phyloP scores from a whole-genome alignment of 1,140 invertebrate genomes.

The Halyomorpha halys region DNA sequence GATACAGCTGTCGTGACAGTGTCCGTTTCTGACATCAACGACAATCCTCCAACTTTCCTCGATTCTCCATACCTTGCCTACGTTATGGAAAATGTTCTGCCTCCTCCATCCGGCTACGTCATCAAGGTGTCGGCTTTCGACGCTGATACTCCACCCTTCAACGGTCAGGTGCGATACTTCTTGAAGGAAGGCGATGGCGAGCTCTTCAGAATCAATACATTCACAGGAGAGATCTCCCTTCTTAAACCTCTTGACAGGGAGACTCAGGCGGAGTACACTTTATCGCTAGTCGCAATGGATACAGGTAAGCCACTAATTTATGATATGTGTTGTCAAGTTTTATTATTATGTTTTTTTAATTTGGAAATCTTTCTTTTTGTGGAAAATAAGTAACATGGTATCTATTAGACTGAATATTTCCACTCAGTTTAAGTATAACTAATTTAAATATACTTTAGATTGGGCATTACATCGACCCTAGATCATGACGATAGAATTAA shows the following conservation, averaged over 20 bases:
- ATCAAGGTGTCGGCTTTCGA: slow-evolving; percentile 75
- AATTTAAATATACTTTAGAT: too few relatives aligned
- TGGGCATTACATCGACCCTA: too few relatives aligned
- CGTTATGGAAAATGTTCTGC: slow-evolving; percentile 83
- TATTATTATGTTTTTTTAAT: too few relatives aligned
- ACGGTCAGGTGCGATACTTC: slow-evolving; percentile 80
- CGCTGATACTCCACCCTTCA: slow-evolving; percentile 81
- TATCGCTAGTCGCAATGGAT: slow-evolving; percentile 83
- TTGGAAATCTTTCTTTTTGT: too few relatives aligned
- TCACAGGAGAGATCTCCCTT: slow-evolving; percentile 75
- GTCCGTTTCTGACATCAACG: slow-evolving; percentile 80
- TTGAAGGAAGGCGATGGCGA: slow-evolving; percentile 84
- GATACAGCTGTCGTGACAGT: slow-evolving; percentile 58
- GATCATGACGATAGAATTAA: too few relatives aligned
- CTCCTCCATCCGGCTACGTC: slow-evolving; percentile 54
- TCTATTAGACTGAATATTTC: too few relatives aligned
- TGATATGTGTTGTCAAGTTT: too few relatives aligned
- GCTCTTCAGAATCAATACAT: slow-evolving; percentile 78
- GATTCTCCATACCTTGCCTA: slow-evolving; percentile 83
- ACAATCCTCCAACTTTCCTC: slow-evolving; percentile 84
- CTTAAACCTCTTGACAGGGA: slow-evolving; percentile 74
- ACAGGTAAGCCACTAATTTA: slow-evolving; percentile 70
- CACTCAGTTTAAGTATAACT: too few relatives aligned
- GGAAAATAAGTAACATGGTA: too few relatives aligned
- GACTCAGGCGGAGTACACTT: slow-evolving; percentile 63